phyloP scores from a whole-genome alignment of 2,113 vertebrate genomes.

The Clarias macrocephalus region DNA sequence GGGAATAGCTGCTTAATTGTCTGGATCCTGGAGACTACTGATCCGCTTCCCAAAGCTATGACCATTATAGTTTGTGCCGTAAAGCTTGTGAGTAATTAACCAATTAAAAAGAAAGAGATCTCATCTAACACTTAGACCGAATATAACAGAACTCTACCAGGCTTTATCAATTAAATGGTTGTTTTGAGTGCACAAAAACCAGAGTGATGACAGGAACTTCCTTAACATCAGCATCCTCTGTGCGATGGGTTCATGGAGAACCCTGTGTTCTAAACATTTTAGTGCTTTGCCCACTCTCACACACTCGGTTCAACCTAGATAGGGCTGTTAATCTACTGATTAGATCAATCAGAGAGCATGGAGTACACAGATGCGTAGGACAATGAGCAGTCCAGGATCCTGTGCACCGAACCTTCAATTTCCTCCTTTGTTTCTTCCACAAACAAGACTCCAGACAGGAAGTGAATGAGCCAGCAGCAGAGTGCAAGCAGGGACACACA shows the following conservation, averaged over 20 bases:
- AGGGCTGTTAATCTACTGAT: not conserved
- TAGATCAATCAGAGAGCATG: too few species aligned
- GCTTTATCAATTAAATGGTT: not conserved
- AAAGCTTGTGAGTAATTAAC: not conserved
- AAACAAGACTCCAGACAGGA: conserved; percentile 31
- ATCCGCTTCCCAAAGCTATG: not conserved
- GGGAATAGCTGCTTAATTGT: not conserved
- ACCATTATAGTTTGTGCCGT: not conserved
- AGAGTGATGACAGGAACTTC: not conserved
- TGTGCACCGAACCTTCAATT: not conserved
- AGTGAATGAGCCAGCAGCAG: conserved; percentile 19
- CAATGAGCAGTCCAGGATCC: too few species aligned
- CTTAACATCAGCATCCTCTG: not conserved
- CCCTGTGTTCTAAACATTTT: not conserved
- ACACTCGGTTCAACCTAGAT: not conserved
- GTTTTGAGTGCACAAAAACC: not conserved
- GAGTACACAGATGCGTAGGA: not conserved
- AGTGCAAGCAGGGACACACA: not conserved
- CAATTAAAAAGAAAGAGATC: not conserved
- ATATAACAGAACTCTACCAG: not conserved
- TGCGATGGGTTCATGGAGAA: not conserved
- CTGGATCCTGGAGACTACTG: not conserved
- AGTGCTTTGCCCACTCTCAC: not conserved
- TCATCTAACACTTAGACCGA: not conserved
- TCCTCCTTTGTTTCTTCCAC: not conserved